Evolutionary conservation across 1,140 invertebrate species (phyloP).

Genomic region (Scylla paramamosain): DNA sequence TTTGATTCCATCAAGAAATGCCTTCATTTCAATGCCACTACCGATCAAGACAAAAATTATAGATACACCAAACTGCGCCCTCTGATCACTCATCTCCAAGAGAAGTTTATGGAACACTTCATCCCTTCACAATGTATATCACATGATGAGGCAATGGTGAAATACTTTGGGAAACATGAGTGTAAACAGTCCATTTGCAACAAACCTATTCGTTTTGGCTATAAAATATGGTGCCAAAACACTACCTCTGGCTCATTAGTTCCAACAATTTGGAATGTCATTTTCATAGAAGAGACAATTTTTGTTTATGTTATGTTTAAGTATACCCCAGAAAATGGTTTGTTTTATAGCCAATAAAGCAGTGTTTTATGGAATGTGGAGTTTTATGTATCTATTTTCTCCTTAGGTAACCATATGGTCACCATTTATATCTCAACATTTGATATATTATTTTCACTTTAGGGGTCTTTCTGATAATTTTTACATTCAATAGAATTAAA

Average conservation of each 20-base stretch:
- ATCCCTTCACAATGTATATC: constrained; percentile 43
- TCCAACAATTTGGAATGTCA: too few species aligned
- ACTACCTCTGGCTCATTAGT: constrained; percentile 15
- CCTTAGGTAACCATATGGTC: constrained; percentile 49
- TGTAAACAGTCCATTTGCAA: constrained; percentile 47
- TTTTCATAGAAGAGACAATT: too few species aligned
- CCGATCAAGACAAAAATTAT: background rate
- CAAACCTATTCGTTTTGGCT: constrained; percentile 49
- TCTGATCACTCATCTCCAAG: constrained; percentile 38
- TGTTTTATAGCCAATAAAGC: background rate
- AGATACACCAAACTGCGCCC: constrained; percentile 33
- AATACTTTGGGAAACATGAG: constrained; percentile 55
- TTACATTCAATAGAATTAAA: background rate
- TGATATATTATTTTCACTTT: background rate
- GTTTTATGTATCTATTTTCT: constrained; percentile 24
- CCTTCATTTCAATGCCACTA: constrained; percentile 31
- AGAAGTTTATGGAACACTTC: constrained; percentile 56
- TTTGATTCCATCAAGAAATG: constrained; percentile 44
- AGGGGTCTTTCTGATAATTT: background rate
- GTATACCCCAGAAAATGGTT: too few species aligned
- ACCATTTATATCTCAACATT: background rate
- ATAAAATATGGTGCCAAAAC: constrained; percentile 56
- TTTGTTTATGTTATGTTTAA: too few species aligned
- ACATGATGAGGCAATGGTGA: constrained; percentile 59
- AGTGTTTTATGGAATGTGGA: too few species aligned